Base-by-base conservation (phyloP, 1,140 invertebrate species). In the Drosophila varians region DNA sequence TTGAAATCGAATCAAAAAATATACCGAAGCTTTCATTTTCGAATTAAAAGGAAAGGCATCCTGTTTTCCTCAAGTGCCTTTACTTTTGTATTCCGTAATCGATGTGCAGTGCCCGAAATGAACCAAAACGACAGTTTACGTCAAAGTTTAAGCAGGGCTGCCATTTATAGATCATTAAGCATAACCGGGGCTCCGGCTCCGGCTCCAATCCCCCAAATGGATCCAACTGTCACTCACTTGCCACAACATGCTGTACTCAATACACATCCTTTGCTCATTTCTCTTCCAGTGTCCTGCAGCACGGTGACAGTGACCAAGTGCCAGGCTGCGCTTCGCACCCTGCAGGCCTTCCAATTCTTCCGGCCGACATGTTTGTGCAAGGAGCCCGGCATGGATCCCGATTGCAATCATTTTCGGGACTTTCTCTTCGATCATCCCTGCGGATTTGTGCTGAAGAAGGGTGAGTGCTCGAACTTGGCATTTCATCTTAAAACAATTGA, bases 371-470 rank as follows among this genome's bases (percentile, higher is more conserved):
- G 97, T 92, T 94, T 98, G 77, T 98, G 97, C 92, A 94, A 95
- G 64, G 96, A 97, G 84, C 96, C 96, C 6, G 95, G 95, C 91
- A 94, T 96, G 74, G 97, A 98, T 92, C 96, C 96, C 62, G 96
- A 97, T 80, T 98, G 97, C 92, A 98, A 97, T 93, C 96, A 95
- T 77, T 97, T 97, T 92, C 94, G 96, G 84, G 96, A 97, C 92
- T 97, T 97, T 90, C 93, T 98, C 48, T 97, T 97, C 91, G 96
- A 98, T 92, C 97, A 98, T 93, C 96, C 96, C 14, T 97, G 96
- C 92, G 94, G 96, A 74, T 96, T 96, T 91, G 96, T 96, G 46
- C 93, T 94, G 71, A 96, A 96, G 90, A 97, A 97, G 94, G 96
- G 96, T 97, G 92, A 92, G 93, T 36, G 19, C 6, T 51, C 8